Conservation (phyloP, 2,113 vertebrate species). For the Prionailurus viverrinus region DNA sequence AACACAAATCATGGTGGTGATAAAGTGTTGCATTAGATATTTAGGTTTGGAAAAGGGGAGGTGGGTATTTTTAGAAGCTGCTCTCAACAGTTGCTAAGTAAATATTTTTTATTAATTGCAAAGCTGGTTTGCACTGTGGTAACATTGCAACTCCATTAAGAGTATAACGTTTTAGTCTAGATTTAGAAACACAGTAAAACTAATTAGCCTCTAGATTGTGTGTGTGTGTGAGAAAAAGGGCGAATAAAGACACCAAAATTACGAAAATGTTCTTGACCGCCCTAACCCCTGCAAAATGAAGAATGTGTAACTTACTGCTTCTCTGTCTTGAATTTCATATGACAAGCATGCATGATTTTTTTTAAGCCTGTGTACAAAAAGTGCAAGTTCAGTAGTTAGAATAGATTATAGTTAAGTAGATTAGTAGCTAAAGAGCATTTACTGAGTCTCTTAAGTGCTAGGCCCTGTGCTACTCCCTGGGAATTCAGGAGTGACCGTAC, state of each 20-base stretch:
- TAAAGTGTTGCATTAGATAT: background rate
- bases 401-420: too few relatives aligned
- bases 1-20: conserved; percentile 1
- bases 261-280: background rate
- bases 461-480: background rate
- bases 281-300: background rate
- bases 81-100: conserved; percentile 67
- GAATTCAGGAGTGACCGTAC: background rate
- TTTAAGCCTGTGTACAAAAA: background rate
- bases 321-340: background rate
- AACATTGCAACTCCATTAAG: background rate
- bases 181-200: conserved; percentile 1
- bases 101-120: conserved; percentile 67
- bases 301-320: background rate
- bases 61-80: conserved; percentile 66
- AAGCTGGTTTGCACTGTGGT: conserved; percentile 5
- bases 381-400: background rate
- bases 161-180: conserved; percentile 14
- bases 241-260: background rate
- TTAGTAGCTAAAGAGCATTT: background rate
- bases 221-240: background rate
- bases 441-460: background rate
- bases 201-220: background rate
- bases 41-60: conserved; percentile 11
- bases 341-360: background rate